Percentiles rank a stretch among this genome's conserved stretches.
Conservation (phyloP, 2,113 vertebrate genomes). For the Symphodus melops region DNA sequence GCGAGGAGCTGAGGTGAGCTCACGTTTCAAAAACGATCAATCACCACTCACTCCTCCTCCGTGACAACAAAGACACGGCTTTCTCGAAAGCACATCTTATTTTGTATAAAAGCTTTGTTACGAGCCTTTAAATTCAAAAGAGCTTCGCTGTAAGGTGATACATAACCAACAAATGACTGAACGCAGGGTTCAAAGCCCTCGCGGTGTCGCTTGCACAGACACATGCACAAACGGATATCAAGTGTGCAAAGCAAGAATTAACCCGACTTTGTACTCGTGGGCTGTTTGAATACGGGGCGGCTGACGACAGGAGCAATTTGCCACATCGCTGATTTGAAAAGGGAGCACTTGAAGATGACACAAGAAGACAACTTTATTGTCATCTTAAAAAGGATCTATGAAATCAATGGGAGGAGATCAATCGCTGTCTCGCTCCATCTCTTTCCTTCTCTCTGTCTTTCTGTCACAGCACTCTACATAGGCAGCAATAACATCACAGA, state of each 20-base stretch:
- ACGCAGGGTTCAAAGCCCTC: conserved; percentile 44
- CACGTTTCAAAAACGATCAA: conserved; percentile 63
- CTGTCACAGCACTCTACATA: conserved; percentile 68
- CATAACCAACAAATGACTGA: conserved; percentile 17
- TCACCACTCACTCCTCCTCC: conserved; percentile 43
- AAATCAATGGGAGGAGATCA: conserved; percentile 75
- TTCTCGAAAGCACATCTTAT: conserved; percentile 21
- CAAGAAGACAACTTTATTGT: conserved; percentile 69
- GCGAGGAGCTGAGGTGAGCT: conserved; percentile 52
- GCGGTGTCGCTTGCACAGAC: conserved; percentile 7
- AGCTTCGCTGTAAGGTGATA: conserved; percentile 5
- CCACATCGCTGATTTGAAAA: conserved; percentile 64
- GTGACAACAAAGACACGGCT: conserved; percentile 44
- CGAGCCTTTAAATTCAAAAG: conserved; percentile 14
- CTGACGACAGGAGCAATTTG: conserved; percentile 65
- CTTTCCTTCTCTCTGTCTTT: conserved; percentile 3
- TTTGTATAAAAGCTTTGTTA: conserved; percentile 23
- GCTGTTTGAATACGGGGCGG: conserved; percentile 29
- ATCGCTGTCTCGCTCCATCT: conserved; percentile 29
- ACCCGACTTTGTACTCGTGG: conserved; percentile 50
- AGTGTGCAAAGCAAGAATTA: conserved; percentile 45
- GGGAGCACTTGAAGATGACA: conserved; percentile 64
- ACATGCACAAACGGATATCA: conserved; percentile 47
- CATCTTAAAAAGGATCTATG: conserved; percentile 68
- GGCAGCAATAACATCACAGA: conserved; percentile 67